Conservation (phyloP, 92 coral and sea anemone genomes). For the Micromussa lordhowensis region DNA sequence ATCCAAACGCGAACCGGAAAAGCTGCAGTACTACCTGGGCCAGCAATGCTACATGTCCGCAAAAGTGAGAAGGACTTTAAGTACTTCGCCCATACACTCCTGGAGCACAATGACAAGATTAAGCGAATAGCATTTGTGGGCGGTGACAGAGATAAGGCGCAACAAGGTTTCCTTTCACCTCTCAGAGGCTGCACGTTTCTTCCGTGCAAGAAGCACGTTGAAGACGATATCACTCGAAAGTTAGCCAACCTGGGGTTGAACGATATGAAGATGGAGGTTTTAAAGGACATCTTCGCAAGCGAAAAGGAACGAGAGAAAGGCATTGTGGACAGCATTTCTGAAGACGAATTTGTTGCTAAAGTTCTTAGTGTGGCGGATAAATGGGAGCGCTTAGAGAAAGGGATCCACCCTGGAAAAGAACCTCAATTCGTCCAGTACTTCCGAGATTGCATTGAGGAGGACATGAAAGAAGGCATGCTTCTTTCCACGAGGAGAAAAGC, state of each 20-base stretch:
- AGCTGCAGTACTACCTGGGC: constrained; percentile 54
- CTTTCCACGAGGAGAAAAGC: constrained; percentile 39
- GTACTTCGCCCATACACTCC: constrained; percentile 59
- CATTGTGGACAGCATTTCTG: constrained; percentile 11
- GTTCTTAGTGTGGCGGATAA: constrained; percentile 29
- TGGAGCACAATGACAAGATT: constrained; percentile 37
- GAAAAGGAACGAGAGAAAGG: constrained; percentile 23
- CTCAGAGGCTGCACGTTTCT: constrained; percentile 35
- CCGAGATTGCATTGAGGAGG: constrained; percentile 44
- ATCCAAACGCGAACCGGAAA: constrained; percentile 47
- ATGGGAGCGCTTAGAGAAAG: constrained; percentile 14
- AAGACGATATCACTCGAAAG: constrained; percentile 44
- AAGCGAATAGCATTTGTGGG: constrained; percentile 45
- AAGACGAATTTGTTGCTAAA: constrained; percentile 31
- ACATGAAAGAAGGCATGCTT: constrained; percentile 42
- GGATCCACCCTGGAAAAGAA: neutral
- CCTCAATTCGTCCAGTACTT: constrained; percentile 15
- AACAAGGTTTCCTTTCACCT: constrained; percentile 31
- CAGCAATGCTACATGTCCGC: constrained; percentile 54
- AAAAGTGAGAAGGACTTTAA: constrained; percentile 47
- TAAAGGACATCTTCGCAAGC: constrained; percentile 43
- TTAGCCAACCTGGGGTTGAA: constrained; percentile 13
- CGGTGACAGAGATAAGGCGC: constrained; percentile 57
- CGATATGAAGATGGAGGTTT: neutral
- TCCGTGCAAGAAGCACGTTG: constrained; percentile 59